Conservation (phyloP, 2,888 invertebrate species). For the Drosophila yooni region DNA sequence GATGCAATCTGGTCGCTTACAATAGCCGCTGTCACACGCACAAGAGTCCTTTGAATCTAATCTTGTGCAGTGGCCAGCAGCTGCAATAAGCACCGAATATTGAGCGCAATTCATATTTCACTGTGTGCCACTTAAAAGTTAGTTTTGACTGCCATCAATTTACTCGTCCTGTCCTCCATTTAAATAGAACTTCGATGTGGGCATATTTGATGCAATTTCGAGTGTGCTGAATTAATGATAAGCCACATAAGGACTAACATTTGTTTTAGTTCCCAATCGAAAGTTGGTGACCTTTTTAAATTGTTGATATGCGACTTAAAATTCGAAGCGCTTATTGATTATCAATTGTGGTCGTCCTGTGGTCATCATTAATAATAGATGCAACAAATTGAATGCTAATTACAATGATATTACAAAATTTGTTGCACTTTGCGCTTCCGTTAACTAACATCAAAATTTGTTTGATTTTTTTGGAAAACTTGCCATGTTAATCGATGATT, state of each 20-base stretch:
- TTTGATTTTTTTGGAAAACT: background rate
- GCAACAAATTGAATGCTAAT: conserved; percentile 2
- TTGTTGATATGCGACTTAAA: background rate
- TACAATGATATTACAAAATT: background rate
- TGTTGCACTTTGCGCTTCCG: conserved; percentile 1
- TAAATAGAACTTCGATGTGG: background rate
- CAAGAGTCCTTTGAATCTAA: conserved; percentile 96
- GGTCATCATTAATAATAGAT: background rate
- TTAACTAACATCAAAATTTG: conserved; percentile 1
- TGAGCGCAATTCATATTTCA: conserved; percentile 10
- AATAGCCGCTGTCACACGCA: conserved; percentile 99
- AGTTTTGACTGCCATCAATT: conserved; percentile 9
- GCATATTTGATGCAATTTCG: conserved; percentile 33
- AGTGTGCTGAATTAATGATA: conserved; percentile 61
- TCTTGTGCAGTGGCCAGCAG: conserved; percentile 99
- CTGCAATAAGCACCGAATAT: conserved; percentile 90
- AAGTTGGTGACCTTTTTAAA: conserved; percentile 54
- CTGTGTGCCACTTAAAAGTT: conserved; percentile 8
- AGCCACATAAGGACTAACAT: conserved; percentile 39
- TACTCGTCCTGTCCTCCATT: background rate
- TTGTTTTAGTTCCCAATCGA: conserved; percentile 62
- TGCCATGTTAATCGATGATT: background rate
- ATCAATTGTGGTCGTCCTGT: conserved; percentile 26
- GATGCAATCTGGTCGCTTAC: conserved; percentile 87
- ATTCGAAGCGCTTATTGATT: conserved; percentile 56